Conservation (phyloP, 2,797 vertebrate species). For the Fratercula arctica region DNA sequence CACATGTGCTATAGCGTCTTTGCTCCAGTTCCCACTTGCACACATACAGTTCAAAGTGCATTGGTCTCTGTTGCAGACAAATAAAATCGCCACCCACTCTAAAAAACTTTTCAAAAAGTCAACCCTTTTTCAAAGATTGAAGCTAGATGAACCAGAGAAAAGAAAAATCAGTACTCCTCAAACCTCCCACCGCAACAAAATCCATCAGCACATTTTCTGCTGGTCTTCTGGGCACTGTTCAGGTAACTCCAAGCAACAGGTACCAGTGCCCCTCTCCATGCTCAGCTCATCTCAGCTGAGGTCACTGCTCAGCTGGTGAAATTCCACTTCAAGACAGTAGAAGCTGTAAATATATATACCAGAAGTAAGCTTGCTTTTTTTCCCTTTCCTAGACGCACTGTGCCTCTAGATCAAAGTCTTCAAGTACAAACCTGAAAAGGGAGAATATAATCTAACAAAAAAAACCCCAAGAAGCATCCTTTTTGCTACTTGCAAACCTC, state of each 20-base stretch:
- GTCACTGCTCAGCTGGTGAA: not conserved
- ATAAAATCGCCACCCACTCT: not conserved
- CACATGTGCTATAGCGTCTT: not conserved
- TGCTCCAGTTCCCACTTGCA: not conserved
- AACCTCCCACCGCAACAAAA: not conserved
- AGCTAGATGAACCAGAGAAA: not conserved
- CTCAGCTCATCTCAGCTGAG: not conserved
- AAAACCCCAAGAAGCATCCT: not conserved
- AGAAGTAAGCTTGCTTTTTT: not conserved
- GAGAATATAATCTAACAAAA: not conserved
- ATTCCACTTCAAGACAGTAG: not conserved
- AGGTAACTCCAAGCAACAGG: not conserved
- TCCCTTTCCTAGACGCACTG: not conserved
- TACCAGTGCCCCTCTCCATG: not conserved
- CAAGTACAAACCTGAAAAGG: not conserved
- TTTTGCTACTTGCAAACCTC: not conserved
- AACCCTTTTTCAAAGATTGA: not conserved
- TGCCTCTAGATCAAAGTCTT: not conserved
- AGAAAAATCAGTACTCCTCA: not conserved
- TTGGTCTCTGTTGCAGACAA: not conserved
- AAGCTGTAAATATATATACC: not conserved
- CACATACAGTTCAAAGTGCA: not conserved
- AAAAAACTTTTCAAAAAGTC: not conserved
- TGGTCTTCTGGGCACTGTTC: not conserved
- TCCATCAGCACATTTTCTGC: not conserved